Evolutionary conservation across 92 coral and sea anemone species (phyloP).

Genomic region (Porites evermanni): DNA sequence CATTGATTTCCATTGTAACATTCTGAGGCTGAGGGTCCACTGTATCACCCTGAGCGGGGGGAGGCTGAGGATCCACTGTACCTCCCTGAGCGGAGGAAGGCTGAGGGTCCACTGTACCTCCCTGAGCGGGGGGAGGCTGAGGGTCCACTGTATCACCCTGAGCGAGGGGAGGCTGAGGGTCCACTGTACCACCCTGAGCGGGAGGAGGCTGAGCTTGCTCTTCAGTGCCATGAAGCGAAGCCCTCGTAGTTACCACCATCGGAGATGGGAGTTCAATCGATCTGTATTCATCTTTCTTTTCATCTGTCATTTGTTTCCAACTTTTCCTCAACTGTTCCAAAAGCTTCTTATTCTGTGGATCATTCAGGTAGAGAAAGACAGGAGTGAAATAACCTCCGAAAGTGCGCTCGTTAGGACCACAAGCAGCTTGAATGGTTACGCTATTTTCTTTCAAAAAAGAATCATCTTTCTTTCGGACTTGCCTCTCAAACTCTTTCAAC

Average conservation of each 20-base stretch:
- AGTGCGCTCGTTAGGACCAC: slow-evolving; percentile 50
- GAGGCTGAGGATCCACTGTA: too few species aligned
- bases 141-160: too few species aligned
- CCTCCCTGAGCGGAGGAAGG: too few species aligned
- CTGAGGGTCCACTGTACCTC: too few species aligned
- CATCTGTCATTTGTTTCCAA: slow-evolving; percentile 52
- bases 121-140: too few species aligned
- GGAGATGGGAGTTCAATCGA: slow-evolving; percentile 57
- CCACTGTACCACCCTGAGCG: too few species aligned
- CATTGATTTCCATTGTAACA: neutral
- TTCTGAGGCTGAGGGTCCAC: neutral
- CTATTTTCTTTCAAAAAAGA: slow-evolving; percentile 43
- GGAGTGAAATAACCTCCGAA: slow-evolving; percentile 77
- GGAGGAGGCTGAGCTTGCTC: too few species aligned
- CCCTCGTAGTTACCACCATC: slow-evolving; percentile 52
- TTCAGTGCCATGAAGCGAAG: too few species aligned
- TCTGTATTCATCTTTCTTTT: slow-evolving; percentile 26
- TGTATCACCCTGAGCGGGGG: too few species aligned
- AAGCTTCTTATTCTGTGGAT: slow-evolving; percentile 26
- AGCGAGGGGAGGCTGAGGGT: too few species aligned
- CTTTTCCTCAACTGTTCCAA: slow-evolving; percentile 21
- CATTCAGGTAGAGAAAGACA: slow-evolving; percentile 57
- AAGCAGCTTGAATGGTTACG: slow-evolving; percentile 78
- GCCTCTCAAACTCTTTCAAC: slow-evolving; percentile 16
- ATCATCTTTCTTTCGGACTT: neutral